Evolutionary conservation across 1,140 invertebrate genomes (phyloP), one percentile per base, ranked within the genome.

Genomic region (Popillia japonica): DNA sequence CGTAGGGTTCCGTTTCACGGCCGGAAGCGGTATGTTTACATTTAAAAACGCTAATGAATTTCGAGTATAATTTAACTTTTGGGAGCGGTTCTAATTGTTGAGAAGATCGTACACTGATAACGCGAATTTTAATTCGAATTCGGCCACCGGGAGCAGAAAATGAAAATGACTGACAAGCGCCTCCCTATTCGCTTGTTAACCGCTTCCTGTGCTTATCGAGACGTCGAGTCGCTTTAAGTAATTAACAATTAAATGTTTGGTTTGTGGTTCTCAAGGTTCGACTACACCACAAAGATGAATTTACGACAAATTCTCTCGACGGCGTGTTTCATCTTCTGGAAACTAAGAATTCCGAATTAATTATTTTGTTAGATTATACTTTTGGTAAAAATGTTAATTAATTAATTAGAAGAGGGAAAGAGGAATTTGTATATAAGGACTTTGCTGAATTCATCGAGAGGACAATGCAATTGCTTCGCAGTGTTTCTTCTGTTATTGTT

Each of bases 1-100:
- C 27, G 27, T 34, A n/a, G 14, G 11, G 14, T 14, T 20, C 48
- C 48, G 48, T n/a, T 55, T 17, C 14, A n/a, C 27, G 27, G 48
- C 48, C 48, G 48, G 48, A 55, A 55, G 48, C 48, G 48, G 17
- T n/a, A 55, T 55, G 14, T 55, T 55, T 55, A 55, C 48, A 55
- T 55, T 55, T 55, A 55, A 55, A 55, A 55, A 55, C 48, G 48
- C 17, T 55, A 55, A 55, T 55, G 48, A 55, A 55, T 17, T 55
- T 55, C 48, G 48, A n/a, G 11, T 55, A 17, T 55, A 55, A 55
- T 55, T n/a, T 55, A 55, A 55, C 48, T 55, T 55, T 55, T 55
- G 17, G 2, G 48, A 55, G 17, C 48, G 48, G n/a, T 55, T n/a
- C 11, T 55, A 55, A 55, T 55, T 55, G 48, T 55, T 17, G 17